phyloP scores from a whole-genome alignment of 2,113 vertebrate genomes.

The Gymnarchus niloticus region DNA sequence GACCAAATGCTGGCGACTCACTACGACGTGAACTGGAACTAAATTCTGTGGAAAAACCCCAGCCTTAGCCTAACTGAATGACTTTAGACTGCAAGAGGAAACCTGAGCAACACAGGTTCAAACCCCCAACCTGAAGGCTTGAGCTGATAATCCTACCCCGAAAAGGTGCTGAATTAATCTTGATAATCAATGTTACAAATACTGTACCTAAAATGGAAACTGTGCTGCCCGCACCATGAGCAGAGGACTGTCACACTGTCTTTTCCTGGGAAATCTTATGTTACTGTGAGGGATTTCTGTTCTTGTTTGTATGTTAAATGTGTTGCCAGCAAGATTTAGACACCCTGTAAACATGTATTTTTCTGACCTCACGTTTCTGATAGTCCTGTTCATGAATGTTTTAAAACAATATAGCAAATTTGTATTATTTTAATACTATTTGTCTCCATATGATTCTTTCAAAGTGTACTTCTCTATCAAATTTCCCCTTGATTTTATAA shows the following conservation, averaged over 20 bases:
- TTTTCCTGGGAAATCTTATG: too few relatives aligned
- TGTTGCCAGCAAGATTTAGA: background rate
- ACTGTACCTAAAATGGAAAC: background rate
- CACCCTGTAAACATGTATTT: background rate
- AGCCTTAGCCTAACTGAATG: background rate
- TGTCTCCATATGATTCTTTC: too few relatives aligned
- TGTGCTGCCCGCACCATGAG: background rate
- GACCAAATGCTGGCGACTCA: too few relatives aligned
- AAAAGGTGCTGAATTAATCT: background rate
- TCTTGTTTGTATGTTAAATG: background rate
- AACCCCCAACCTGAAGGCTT: background rate
- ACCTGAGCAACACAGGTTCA: background rate
- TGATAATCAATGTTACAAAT: background rate
- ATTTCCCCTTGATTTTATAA: too few relatives aligned
- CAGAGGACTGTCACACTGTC: background rate
- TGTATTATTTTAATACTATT: too few relatives aligned
- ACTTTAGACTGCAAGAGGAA: background rate
- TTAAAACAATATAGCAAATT: background rate
- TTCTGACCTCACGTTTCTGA: background rate
- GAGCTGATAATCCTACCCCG: too few relatives aligned
- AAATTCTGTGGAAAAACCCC: too few relatives aligned
- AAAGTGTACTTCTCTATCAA: too few relatives aligned
- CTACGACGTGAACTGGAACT: too few relatives aligned
- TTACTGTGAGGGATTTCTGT: background rate
- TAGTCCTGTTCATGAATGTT: background rate